These are phyloP conservation scores for Loxodonta africana DNA, from an alignment of 2,113 vertebrate genomes.

Conservation along the genomic window DNA sequence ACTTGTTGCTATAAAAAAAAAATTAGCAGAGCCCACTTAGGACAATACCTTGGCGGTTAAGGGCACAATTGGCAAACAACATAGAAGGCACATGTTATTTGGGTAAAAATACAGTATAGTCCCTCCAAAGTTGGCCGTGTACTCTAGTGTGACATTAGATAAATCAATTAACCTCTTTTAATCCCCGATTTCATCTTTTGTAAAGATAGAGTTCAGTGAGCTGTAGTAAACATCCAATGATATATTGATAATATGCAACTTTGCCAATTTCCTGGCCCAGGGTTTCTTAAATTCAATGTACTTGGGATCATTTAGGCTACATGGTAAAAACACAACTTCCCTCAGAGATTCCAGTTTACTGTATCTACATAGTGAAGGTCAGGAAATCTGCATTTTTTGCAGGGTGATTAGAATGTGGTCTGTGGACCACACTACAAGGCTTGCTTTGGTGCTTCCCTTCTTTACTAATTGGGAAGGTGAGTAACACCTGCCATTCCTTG, in stretches of 20 bases:
- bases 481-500: rapidly evolving
- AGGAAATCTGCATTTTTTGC: not conserved
- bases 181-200: not conserved
- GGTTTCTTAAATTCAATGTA: not conserved
- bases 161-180: not conserved
- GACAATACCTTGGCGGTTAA: too few relatives aligned
- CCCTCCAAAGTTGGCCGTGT: not conserved
- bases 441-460: not conserved
- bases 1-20: too few relatives aligned
- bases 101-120: too few relatives aligned
- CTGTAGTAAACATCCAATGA: not conserved
- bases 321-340: not conserved
- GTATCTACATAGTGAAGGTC: not conserved
- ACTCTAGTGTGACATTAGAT: not conserved
- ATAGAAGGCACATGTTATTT: too few relatives aligned
- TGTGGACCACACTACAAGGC: not conserved
- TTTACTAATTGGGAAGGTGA: not conserved
- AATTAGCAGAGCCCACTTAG: too few relatives aligned
- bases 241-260: too few relatives aligned
- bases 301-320: too few relatives aligned
- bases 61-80: too few relatives aligned
- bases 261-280: too few relatives aligned
- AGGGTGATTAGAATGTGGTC: not conserved
- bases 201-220: not conserved
- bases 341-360: not conserved